A percentile compares a stretch with the other conserved stretches of the same genome.
phyloP scores from a whole-genome alignment of 2,888 invertebrate species.

The Unio pictorum region DNA sequence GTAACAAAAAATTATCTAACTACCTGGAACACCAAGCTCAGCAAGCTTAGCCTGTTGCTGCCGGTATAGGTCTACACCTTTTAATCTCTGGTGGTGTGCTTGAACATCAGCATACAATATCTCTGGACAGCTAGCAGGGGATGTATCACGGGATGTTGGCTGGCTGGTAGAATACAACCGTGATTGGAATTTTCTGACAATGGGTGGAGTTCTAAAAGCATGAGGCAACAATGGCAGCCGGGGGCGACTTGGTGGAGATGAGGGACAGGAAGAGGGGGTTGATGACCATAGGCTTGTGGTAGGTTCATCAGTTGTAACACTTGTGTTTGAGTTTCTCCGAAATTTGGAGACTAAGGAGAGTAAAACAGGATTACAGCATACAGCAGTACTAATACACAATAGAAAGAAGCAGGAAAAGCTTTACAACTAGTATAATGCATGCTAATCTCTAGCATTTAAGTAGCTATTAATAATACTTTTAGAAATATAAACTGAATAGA shows the following conservation, averaged over 20 bases:
- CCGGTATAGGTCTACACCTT: slow-evolving; percentile 57
- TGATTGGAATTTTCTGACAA: background rate
- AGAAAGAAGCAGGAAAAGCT: no score
- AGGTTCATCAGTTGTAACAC: slow-evolving; percentile 11
- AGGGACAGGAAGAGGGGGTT: slow-evolving; percentile 30
- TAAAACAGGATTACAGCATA: background rate
- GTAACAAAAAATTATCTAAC: slow-evolving; percentile 26
- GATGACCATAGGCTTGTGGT: slow-evolving; percentile 13
- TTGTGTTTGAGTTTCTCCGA: slow-evolving; percentile 4
- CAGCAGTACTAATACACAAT: no score
- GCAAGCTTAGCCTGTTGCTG: slow-evolving; percentile 55
- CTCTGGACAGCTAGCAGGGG: slow-evolving; percentile 22
- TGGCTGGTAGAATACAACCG: background rate
- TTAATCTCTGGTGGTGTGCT: slow-evolving; percentile 32
- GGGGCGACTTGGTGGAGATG: slow-evolving; percentile 30
- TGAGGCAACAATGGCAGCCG: slow-evolving; percentile 18
- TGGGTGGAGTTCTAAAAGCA: slow-evolving; percentile 2
- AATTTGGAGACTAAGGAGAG: slow-evolving; percentile 5
- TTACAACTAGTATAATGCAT: no score
- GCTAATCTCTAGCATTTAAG: no score
- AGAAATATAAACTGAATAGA: no score
- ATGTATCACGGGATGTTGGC: slow-evolving; percentile 12
- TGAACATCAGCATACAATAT: slow-evolving; percentile 2
- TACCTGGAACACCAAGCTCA: slow-evolving; percentile 47
- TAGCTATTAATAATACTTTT: no score